Base-by-base conservation (phyloP, 92 coral and sea anemone genomes). In the Epizoanthus ramosus region DNA sequence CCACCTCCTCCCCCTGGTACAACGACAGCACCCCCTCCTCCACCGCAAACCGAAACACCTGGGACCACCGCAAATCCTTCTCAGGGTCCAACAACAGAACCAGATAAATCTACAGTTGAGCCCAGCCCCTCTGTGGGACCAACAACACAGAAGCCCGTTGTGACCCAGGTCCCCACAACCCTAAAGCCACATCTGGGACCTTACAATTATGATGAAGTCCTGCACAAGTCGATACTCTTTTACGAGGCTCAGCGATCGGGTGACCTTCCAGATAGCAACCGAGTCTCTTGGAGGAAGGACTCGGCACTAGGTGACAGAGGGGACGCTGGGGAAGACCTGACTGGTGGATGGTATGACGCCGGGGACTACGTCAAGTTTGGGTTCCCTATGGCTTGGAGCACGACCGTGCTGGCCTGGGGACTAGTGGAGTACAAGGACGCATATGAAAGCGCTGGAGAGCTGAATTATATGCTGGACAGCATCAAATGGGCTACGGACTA, bases 221-320 rank as follows among this genome's bases (percentile, higher is more conserved):
- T 95, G 14, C 92, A 79, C 79, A 87, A 91, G 71, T 95, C 98
- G 14, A 93, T 95, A 21, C 81, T 95, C 66, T 95, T 95, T 84
- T 95, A 91, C 90, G 98, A 95, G 52, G 98, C 98, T 12, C 98
- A 95, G 64, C 90, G 98, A 39, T 95, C 98, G 25, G 98, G 98
- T 4, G 88, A 87, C 66, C 98, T 93, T 52, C 98, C 98, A 4
- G 6, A 63, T 14, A 91, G 81, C 39, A 95, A 95, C 83, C 94
- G 98, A 59, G 85, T 95, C 65, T 68, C 87, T 24, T 95, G 98
- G 98, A 91, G 98, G 80, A 89, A 90, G 41, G 94, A 93, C 89
- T 95, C 98, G 25, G 98, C 95, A 23, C 87, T 89, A 16, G 80
- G 69, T 16, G 98, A 93, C 79, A 84, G 35, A 52, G 94, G 94